Evolutionary conservation across 2,888 invertebrate species (phyloP).

Genomic region (Periphyllus acericola): DNA sequence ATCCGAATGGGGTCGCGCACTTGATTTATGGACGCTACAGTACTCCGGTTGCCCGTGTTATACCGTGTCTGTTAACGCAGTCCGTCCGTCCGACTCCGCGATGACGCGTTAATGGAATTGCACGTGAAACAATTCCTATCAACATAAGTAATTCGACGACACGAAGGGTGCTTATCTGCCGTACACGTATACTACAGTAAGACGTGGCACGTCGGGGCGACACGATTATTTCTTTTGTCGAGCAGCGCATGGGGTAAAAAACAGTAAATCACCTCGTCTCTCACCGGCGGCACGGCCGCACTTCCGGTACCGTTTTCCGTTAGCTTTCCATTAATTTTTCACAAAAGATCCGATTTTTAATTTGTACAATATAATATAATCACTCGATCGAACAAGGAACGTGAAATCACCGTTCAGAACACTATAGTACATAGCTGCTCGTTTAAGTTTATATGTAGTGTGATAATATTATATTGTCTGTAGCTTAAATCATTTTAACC

Average conservation of each 20-base stretch:
- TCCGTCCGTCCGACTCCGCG: constrained; percentile 2
- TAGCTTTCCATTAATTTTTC: not conserved
- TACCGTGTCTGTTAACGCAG: not conserved
- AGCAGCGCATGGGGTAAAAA: not conserved
- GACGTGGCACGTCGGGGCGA: not conserved
- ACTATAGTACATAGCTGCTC: not conserved
- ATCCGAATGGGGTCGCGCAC: constrained; percentile 34
- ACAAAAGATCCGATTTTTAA: not conserved
- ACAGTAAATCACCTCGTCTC: constrained; percentile 5
- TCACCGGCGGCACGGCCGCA: not conserved
- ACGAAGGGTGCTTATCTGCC: constrained; percentile 11
- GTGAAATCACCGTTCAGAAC: not conserved
- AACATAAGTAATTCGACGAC: constrained; percentile 17
- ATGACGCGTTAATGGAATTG: constrained; percentile 51
- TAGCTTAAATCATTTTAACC: not conserved
- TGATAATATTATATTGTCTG: not conserved
- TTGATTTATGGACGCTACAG: constrained; percentile 45
- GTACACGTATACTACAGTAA: too few relatives aligned
- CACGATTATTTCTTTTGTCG: constrained; percentile 4
- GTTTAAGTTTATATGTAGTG: not conserved
- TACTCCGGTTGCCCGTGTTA: not conserved
- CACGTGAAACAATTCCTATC: constrained; percentile 21
- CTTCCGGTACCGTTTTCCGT: too few relatives aligned
- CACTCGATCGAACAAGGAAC: not conserved
- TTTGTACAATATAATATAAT: not conserved